Conservation (phyloP, 2,888 invertebrate genomes). For the Crepidodera aurea region DNA sequence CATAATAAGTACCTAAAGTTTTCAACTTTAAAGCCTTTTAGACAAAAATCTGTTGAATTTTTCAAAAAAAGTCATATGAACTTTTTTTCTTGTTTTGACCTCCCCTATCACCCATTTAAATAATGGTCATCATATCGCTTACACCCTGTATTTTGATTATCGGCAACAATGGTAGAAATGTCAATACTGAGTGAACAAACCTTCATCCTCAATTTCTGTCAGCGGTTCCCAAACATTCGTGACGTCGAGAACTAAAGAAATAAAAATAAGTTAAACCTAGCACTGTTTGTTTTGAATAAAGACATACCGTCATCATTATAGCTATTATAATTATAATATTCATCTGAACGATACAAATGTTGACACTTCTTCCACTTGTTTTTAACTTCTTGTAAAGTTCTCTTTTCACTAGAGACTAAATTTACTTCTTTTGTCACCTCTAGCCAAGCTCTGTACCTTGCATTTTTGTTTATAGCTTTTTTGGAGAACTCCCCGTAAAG, state of each 20-base stretch:
- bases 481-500: conserved; percentile 50
- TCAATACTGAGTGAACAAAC: conserved; percentile 38
- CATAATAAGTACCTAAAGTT: no score
- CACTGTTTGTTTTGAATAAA: conserved; percentile 1
- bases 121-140: no score
- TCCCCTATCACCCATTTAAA: no score
- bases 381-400: conserved; percentile 54
- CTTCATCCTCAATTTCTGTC: conserved; percentile 35
- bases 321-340: conserved; percentile 20
- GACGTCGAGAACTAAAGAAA: conserved; percentile 30
- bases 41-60: no score
- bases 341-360: conserved; percentile 42
- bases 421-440: conserved; percentile 52
- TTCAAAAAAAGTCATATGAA: no score
- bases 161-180: background rate
- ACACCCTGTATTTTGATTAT: no score
- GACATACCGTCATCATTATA: conserved; percentile 47
- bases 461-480: conserved; percentile 45
- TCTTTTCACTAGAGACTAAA: conserved; percentile 48
- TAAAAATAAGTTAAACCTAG: conserved; percentile 28
- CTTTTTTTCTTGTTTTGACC: no score
- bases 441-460: conserved; percentile 50
- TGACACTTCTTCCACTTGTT: conserved; percentile 56
- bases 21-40: no score
- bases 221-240: conserved; percentile 38